Conservation (phyloP, 1,140 invertebrate species). For the Eumaeus atala region DNA sequence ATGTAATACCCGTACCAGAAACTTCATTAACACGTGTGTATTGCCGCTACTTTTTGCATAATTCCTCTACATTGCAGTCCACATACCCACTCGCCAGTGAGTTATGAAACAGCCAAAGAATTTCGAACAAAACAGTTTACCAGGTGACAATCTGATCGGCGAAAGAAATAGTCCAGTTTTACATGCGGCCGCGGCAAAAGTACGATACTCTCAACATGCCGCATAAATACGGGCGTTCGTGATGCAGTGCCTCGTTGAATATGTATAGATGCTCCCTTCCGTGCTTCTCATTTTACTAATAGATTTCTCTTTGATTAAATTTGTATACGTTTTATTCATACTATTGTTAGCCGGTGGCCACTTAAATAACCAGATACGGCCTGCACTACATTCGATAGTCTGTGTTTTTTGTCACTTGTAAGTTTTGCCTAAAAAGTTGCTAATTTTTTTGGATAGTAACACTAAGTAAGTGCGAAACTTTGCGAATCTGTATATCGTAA, state of each 20-base stretch:
- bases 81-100: constrained; percentile 36
- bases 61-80: constrained; percentile 21
- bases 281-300: constrained; percentile 74
- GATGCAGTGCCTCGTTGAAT: constrained; percentile 72
- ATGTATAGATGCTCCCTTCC: constrained; percentile 73
- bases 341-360: constrained; percentile 58
- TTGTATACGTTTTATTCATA: constrained; percentile 73
- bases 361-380: constrained; percentile 53
- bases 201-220: constrained; percentile 64
- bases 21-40: constrained; percentile 3
- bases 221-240: constrained; percentile 71
- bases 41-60: too few relatives aligned
- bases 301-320: constrained; percentile 74
- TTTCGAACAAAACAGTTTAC: constrained; percentile 37
- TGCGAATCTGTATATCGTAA: too few relatives aligned
- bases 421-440: too few relatives aligned
- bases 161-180: constrained; percentile 68
- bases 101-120: constrained; percentile 45
- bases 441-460: too few relatives aligned
- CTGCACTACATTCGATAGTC: neutral
- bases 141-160: constrained; percentile 66
- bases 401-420: constrained; percentile 4
- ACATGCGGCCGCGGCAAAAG: constrained; percentile 65
- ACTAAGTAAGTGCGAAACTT: too few relatives aligned
- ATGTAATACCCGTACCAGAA: constrained; percentile 14